phyloP scores from a whole-genome alignment of 2,888 invertebrate species.

The Blastobasis adustella region DNA sequence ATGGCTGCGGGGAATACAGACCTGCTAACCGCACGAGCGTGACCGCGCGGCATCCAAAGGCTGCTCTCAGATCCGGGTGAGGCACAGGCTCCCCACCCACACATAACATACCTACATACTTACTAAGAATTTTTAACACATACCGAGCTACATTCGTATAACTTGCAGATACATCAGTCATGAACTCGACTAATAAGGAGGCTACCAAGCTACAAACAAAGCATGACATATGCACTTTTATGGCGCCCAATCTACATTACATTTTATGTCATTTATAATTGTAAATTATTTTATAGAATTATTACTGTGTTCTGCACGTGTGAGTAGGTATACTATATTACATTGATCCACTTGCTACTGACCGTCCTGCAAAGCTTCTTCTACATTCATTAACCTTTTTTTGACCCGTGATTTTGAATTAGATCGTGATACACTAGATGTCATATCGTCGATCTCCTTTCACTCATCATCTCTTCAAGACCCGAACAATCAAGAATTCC shows the following conservation, averaged over 20 bases:
- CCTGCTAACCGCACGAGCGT: constrained; percentile 1
- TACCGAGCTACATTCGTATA: constrained; percentile 30
- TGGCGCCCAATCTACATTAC: constrained; percentile 17
- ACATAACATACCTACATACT: constrained; percentile 15
- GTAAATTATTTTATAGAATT: no score
- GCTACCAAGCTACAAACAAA: constrained; percentile 19
- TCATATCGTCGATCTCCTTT: no score
- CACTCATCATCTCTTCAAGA: no score
- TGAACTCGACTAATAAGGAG: constrained; percentile 30
- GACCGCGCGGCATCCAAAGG: constrained; percentile 11
- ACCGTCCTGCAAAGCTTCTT: no score
- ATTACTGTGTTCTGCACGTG: no score
- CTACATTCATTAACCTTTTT: no score
- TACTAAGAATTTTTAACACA: constrained; percentile 35
- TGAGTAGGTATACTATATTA: no score
- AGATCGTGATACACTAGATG: no score
- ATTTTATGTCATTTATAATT: background rate
- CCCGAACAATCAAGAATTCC: no score
- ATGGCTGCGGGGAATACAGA: background rate
- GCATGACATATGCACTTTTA: constrained; percentile 16
- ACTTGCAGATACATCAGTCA: constrained; percentile 20
- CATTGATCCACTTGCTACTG: no score
- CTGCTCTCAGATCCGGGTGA: constrained; percentile 35
- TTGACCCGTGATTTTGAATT: no score
- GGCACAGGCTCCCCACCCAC: constrained; percentile 12